Base-by-base conservation (phyloP, 2,113 vertebrate species). In the Siniperca chuatsi region DNA sequence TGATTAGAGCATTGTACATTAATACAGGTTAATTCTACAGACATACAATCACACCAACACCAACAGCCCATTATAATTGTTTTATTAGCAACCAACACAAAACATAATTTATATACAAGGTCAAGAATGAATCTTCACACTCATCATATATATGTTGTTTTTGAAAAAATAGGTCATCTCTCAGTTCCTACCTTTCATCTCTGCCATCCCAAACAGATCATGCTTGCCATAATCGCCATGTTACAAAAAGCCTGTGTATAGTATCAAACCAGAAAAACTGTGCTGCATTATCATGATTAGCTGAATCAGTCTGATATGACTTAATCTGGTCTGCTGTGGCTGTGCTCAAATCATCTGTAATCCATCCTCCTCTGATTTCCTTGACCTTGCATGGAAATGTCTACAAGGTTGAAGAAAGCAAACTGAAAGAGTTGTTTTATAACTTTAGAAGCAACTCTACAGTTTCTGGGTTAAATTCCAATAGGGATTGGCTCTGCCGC, bases 1-100 rank as follows among this genome's bases (percentile, higher is more conserved):
- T 48, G 29, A 44, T 4, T 12, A 42, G 18, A 9, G 4, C 15
- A 69, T 61, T 11, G 48, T 65, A 57, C 29, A 68, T 60, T 74
- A 54, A 33, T 37, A 52, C 37, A 67, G 5, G 25, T 65, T 37
- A 48, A 42, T 5, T 46, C 40, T 7, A 52, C 18, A 69, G 9
- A 48, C 3, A 46, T 13, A n/a, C 4, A 84, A 69, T 48, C 11
- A 81, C 73, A 83, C 40, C 78, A 61, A 84, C 66, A 73, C 58
- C 68, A 60, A 20, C 29, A 55, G 29, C 15, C 48, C 57, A 10
- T 79, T 77, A 33, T 4, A 62, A 50, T 44, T 46, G 9, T 78
- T 92, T 91, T 89, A 87, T 88, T 89, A 75, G 69, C 85, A 85
- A 82, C 76, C 33, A 76, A 75, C 76, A 88, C 42, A 76, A 83